Evolutionary conservation across 37 sponge, comb jelly and placozoan species (phyloP).

Genomic region (Oscarella lobularis): DNA sequence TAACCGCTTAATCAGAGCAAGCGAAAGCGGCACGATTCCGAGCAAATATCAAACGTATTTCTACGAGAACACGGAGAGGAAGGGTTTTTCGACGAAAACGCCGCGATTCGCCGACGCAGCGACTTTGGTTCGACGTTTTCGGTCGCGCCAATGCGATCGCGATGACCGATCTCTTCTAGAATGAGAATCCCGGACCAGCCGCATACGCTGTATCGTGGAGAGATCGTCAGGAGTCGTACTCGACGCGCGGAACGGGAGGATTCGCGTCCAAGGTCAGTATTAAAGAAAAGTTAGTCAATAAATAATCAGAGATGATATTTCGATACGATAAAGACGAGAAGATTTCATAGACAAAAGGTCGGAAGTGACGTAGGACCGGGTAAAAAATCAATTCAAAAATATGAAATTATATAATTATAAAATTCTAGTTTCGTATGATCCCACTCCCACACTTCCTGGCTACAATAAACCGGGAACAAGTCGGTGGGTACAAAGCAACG

Average conservation of each 20-base stretch:
- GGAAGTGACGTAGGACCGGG: no score
- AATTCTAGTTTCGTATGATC: no score
- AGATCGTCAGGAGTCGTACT: background rate
- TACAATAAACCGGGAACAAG: no score
- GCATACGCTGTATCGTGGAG: conserved; percentile 9
- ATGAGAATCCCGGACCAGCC: conserved; percentile 73
- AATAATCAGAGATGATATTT: no score
- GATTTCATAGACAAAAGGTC: no score
- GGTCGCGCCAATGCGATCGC: background rate
- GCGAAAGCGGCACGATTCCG: conserved; percentile 78
- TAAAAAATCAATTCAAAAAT: no score
- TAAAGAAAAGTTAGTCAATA: no score
- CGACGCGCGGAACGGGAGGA: conserved; percentile 44
- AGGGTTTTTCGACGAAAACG: conserved; percentile 60
- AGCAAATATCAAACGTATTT: conserved; percentile 69
- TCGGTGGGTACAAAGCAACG: no score
- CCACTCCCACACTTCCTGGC: no score
- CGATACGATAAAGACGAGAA: no score
- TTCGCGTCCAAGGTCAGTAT: conserved; percentile 60
- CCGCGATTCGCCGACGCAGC: conserved; percentile 41
- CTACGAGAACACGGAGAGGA: conserved; percentile 39
- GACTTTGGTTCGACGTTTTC: conserved; percentile 20
- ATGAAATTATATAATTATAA: no score
- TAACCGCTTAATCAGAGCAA: no score
- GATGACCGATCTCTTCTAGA: background rate